Base-by-base conservation (phyloP, 2,888 invertebrate genomes). In the Embidobia sp. region DNA sequence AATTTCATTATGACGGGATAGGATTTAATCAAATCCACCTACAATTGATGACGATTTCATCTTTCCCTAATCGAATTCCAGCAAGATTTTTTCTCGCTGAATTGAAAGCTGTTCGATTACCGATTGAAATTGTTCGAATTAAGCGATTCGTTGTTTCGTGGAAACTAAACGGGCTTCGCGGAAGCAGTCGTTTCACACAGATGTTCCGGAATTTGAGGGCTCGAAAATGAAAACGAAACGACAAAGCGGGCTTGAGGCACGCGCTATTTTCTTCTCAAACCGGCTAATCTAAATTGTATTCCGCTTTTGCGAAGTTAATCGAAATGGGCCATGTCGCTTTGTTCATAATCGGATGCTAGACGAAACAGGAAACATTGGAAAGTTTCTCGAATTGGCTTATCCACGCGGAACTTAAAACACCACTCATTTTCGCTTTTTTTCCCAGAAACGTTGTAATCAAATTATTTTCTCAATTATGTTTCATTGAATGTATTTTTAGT, bases 11-110 rank as follows among this genome's bases (percentile, higher is more conserved):
- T 35, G 10, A 31, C 3, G 3, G 10, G 35, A 42, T 37, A 4
- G 33, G 44, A 66, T 53, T 66, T 53, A 66, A 66, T 51, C 66
- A 66, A 66, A 66, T 66, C 66, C 53, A 49, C 27, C 44, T 26
- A 42, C 53, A 53, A 66, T 66, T 53, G 44, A 66, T 53, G 51
- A 42, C 19, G 44, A 27, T 66, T 64, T 64, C 49, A 42, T 64
- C 51, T 42, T 35, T 40, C 49, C 3, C 42, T 64, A 51, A 55
- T 66, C 44, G 35, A 66, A 66, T 55, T 44, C 53, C 66, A 19
- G 33, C 11, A n/a, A 3, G 8, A 29, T 10, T 37, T 55, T 7
- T 27, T 46, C 5, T 35, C 11, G 11, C 6, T 46, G 8, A 46
- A 15, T 46, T 27, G 2, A 46, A 26, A 51, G 33, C 1, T 13